A percentile compares a stretch with the other conserved stretches of the same genome.
Conservation (phyloP, 2,797 vertebrate species). For the Eupleurogrammus muticus region DNA sequence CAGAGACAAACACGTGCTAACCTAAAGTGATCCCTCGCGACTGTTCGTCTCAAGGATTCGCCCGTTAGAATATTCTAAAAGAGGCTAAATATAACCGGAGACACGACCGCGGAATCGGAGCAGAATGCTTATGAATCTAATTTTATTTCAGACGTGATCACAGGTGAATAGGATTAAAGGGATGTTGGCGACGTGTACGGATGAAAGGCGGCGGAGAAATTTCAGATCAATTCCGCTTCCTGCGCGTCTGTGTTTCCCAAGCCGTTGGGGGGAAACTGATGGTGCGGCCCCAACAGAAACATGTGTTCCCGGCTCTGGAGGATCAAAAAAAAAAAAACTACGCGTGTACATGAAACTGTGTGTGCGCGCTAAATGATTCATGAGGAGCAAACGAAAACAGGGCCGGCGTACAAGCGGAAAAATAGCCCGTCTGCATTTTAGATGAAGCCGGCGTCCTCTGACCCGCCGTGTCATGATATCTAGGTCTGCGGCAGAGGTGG, state of each 20-base stretch:
- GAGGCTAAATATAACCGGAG: background rate
- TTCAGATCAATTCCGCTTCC: conserved; percentile 43
- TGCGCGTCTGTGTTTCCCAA: conserved; percentile 42
- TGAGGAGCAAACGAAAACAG: conserved; percentile 75
- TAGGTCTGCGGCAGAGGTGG: conserved; percentile 40
- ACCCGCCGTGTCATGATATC: conserved; percentile 73
- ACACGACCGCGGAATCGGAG: background rate
- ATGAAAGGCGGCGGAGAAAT: conserved; percentile 38
- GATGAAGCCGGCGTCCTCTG: conserved; percentile 64
- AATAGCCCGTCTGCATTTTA: conserved; percentile 77
- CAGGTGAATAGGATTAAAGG: conserved; percentile 20
- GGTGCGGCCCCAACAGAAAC: conserved; percentile 54
- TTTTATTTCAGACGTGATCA: conserved; percentile 7
- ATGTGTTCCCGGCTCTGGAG: conserved; percentile 58
- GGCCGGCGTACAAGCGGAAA: conserved; percentile 69
- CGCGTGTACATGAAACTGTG: conserved; percentile 63
- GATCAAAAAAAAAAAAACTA: conserved; percentile 59
- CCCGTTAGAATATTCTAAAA: conserved; percentile 1
- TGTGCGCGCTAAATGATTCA: conserved; percentile 78
- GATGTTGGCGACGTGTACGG: conserved; percentile 16
- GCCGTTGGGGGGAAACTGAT: conserved; percentile 62
- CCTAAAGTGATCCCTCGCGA: background rate
- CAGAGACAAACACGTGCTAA: background rate
- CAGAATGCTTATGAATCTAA: background rate
- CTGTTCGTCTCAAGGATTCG: background rate